Evolutionary conservation across 2,113 vertebrate genomes (phyloP).

Genomic region (Malurus cyaneus): DNA sequence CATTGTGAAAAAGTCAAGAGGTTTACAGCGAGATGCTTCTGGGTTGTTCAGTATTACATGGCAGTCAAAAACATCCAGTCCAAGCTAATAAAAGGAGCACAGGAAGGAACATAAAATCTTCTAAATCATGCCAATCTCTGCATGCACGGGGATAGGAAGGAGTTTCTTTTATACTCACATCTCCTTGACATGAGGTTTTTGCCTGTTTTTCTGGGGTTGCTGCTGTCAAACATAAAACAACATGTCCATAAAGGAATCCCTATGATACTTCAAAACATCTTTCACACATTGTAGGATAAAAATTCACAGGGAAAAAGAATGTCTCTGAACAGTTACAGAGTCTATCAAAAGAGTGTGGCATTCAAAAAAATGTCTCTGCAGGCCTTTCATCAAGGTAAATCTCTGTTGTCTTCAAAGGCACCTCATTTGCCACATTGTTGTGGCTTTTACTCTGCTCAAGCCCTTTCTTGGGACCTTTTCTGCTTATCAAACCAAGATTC

Average conservation of each 20-base stretch:
- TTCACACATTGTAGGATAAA: not conserved
- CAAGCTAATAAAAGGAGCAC: not conserved
- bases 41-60: not conserved
- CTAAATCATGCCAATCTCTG: not conserved
- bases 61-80: not conserved
- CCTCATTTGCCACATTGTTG: not conserved
- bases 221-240: not conserved
- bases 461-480: not conserved
- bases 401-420: not conserved
- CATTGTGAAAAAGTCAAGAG: not conserved
- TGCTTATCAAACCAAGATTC: not conserved
- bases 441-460: not conserved
- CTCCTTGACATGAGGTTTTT: not conserved
- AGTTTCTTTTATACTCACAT: not conserved
- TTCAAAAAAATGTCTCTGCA: not conserved
- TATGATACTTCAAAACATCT: not conserved
- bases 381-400: not conserved
- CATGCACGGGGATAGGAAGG: not conserved
- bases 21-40: not conserved
- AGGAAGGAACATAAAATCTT: not conserved
- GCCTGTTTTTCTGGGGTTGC: not conserved
- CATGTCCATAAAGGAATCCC: not conserved
- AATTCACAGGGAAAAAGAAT: not conserved
- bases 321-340: not conserved
- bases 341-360: not conserved